Evolutionary conservation across 2,888 invertebrate species (phyloP).

Genomic region (Platypus cylindrus): DNA sequence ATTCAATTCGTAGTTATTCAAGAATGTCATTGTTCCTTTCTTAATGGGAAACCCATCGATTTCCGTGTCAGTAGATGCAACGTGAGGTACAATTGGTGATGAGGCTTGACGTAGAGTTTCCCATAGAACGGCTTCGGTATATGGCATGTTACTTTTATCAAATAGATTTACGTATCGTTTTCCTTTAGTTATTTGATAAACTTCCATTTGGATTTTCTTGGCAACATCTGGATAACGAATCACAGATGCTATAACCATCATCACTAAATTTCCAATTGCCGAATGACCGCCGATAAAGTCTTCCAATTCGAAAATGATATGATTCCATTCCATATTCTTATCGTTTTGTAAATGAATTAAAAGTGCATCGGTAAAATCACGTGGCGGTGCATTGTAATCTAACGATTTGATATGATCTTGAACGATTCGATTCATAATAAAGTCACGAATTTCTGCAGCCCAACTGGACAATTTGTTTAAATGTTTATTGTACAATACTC

Average conservation of each 20-base stretch:
- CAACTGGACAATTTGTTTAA: conserved; percentile 54
- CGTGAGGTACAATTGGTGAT: conserved; percentile 84
- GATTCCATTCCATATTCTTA: conserved; percentile 56
- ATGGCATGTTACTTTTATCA: conserved; percentile 58
- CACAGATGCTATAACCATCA: conserved; percentile 59
- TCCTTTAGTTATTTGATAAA: conserved; percentile 45
- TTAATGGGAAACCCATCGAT: conserved; percentile 60
- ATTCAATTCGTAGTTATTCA: conserved; percentile 75
- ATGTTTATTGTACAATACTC: conserved; percentile 57
- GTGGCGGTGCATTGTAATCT: conserved; percentile 49
- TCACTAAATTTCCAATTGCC: conserved; percentile 73
- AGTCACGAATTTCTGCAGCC: conserved; percentile 57
- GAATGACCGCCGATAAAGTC: conserved; percentile 83
- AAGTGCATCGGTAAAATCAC: conserved; percentile 70
- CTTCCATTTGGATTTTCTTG: conserved; percentile 53
- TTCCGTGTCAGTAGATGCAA: conserved; percentile 62
- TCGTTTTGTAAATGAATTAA: conserved; percentile 48
- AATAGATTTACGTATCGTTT: conserved; percentile 46
- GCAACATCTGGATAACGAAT: conserved; percentile 54
- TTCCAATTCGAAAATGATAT: conserved; percentile 70
- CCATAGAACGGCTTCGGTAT: conserved; percentile 68
- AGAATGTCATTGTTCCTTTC: conserved; percentile 68
- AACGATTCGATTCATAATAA: conserved; percentile 60
- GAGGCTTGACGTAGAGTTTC: conserved; percentile 70
- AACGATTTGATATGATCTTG: conserved; percentile 39